Percentiles rank a stretch among this genome's conserved stretches.
Conservation (phyloP, 2,113 vertebrate species). For the Pitta sordida region DNA sequence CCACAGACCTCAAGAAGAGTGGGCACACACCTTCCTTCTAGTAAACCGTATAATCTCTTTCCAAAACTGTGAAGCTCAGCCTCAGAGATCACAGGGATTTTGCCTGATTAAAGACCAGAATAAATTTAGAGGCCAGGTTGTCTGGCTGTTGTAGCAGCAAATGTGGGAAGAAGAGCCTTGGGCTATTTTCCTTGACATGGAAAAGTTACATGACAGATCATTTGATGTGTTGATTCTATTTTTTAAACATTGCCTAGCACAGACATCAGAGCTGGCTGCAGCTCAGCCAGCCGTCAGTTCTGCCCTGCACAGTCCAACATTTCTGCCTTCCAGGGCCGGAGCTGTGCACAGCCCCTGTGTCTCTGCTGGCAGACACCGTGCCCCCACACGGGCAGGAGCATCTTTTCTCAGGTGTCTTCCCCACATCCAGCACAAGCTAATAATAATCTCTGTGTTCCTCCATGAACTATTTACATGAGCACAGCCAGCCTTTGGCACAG, state of each 20-base stretch:
- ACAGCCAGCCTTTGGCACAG: background rate
- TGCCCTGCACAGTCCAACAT: background rate
- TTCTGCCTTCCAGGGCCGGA: background rate
- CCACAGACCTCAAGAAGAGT: background rate
- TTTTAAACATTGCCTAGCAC: constrained; percentile 9
- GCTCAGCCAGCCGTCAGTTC: background rate
- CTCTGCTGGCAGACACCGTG: background rate
- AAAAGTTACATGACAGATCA: constrained; percentile 49
- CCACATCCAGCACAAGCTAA: background rate
- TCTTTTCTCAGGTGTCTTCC: background rate
- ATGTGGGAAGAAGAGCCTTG: constrained; percentile 22
- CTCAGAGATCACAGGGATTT: constrained; percentile 39
- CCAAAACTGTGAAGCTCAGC: background rate
- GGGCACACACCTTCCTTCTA: background rate
- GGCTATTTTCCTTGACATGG: constrained; percentile 57
- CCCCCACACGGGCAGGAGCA: background rate
- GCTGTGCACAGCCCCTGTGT: background rate
- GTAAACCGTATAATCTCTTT: background rate
- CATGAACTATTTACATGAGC: background rate
- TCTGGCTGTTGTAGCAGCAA: constrained; percentile 37
- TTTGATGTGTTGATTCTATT: constrained; percentile 60
- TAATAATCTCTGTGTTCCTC: background rate
- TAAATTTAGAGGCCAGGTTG: constrained; percentile 49
- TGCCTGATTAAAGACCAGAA: constrained; percentile 51
- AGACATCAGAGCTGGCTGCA: background rate